Percentiles rank a stretch among this genome's conserved stretches.
These are phyloP conservation scores for Lutjanus argentimaculatus DNA, from an alignment of 2,797 vertebrate species.

Conservation along the genomic window DNA sequence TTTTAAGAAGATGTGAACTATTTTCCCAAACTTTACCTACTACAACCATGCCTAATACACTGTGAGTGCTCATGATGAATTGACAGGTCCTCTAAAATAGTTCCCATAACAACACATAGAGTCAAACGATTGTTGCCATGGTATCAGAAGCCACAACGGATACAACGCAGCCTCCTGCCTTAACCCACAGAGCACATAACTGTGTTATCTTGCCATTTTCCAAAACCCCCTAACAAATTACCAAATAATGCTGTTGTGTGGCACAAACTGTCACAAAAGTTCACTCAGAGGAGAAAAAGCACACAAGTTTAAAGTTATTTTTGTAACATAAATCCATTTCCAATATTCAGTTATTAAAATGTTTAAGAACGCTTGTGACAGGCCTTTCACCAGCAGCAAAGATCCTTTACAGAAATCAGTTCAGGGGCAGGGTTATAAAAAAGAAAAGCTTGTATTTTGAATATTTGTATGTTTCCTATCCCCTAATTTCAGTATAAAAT, in stretches of 20 bases:
- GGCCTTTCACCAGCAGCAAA: slow-evolving; percentile 74
- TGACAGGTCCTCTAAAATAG: slow-evolving; percentile 57
- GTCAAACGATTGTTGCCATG: slow-evolving; percentile 77
- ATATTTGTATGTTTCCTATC: slow-evolving; percentile 51
- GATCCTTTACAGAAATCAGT: slow-evolving; percentile 48
- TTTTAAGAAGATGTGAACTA: slow-evolving; percentile 46
- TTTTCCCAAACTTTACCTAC: slow-evolving; percentile 53
- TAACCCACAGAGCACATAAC: slow-evolving; percentile 68
- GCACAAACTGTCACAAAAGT: slow-evolving; percentile 51
- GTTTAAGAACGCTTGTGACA: slow-evolving; percentile 45
- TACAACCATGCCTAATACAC: slow-evolving; percentile 70
- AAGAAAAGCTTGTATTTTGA: slow-evolving; percentile 43
- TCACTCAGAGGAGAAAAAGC: slow-evolving; percentile 73
- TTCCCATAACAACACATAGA: slow-evolving; percentile 48
- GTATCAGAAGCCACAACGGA: slow-evolving; percentile 56
- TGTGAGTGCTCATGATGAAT: slow-evolving; percentile 71
- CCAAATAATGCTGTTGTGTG: slow-evolving; percentile 67
- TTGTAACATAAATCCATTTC: slow-evolving; percentile 70
- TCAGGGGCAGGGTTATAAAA: slow-evolving; percentile 23
- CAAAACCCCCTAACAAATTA: slow-evolving; percentile 51
- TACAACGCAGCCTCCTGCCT: slow-evolving; percentile 75
- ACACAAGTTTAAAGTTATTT: slow-evolving; percentile 77
- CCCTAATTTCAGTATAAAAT: slow-evolving; percentile 20
- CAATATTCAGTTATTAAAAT: slow-evolving; percentile 33
- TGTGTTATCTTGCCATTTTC: slow-evolving; percentile 47